These are phyloP conservation scores for Sebastes itinus DNA, from an alignment of 2,797 vertebrate species.

Conservation along the genomic window DNA sequence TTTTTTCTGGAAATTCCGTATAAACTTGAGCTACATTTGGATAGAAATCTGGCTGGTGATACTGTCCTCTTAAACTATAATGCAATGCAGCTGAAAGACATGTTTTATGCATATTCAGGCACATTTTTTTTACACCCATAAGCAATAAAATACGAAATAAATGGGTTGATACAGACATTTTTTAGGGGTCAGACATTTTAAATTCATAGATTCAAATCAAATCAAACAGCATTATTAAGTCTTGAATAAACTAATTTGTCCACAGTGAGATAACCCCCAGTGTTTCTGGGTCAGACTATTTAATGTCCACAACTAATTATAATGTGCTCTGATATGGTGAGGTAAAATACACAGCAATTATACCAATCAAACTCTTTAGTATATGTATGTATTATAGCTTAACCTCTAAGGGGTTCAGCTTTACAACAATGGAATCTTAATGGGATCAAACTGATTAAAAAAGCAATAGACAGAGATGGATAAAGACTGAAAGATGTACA, in stretches of 20 bases:
- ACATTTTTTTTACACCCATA: not conserved
- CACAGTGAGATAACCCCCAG: not conserved
- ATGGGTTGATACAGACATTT: not conserved
- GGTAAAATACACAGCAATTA: slow-evolving; percentile 23
- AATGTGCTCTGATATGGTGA: slow-evolving; percentile 9
- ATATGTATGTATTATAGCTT: slow-evolving; percentile 15
- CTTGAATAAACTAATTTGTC: slow-evolving; percentile 12
- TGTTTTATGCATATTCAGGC: not conserved
- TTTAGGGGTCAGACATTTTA: not conserved
- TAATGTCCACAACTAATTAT: slow-evolving; percentile 14
- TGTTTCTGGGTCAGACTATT: not conserved
- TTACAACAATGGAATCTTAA: slow-evolving; percentile 17
- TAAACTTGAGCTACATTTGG: not conserved
- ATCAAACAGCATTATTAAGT: not conserved
- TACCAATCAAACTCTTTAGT: slow-evolving; percentile 25
- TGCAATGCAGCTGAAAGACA: not conserved
- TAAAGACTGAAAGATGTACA: not conserved
- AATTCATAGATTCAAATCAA: not conserved
- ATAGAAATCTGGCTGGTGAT: not conserved
- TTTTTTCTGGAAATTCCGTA: not conserved
- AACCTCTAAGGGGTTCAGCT: slow-evolving; percentile 8
- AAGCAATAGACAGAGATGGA: slow-evolving; percentile 5
- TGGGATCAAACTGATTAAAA: slow-evolving; percentile 49
- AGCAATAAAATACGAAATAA: not conserved
- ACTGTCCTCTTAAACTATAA: not conserved